A percentile compares a stretch with the other conserved stretches of the same genome.
These are phyloP conservation scores for Ormyrus labotus DNA, from an alignment of 2,888 invertebrate species.

Conservation along the genomic window DNA sequence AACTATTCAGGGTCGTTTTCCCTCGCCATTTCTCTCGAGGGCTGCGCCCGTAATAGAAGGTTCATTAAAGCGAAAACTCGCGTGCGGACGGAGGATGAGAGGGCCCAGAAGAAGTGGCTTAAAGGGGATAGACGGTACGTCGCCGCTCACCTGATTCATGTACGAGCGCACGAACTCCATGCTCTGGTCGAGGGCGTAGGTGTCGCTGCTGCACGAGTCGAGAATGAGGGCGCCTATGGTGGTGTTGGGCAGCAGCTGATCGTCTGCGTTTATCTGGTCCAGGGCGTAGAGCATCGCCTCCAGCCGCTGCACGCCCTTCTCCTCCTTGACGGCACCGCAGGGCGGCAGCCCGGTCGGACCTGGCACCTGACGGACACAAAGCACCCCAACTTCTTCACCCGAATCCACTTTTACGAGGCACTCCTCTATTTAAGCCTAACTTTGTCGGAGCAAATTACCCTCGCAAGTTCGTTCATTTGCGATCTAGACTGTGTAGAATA, in stretches of 20 bases:
- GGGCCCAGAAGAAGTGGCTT: constrained; percentile 9
- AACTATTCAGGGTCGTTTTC: constrained; percentile 23
- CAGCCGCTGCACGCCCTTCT: constrained; percentile 83
- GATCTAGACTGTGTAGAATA: too few relatives aligned
- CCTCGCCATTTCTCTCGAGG: constrained; percentile 2
- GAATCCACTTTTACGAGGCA: too few relatives aligned
- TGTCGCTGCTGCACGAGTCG: constrained; percentile 80
- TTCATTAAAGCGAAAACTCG: constrained; percentile 51
- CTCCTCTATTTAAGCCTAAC: too few relatives aligned
- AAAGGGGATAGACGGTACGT: constrained; percentile 7
- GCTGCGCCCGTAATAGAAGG: constrained; percentile 30
- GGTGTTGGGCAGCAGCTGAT: constrained; percentile 80
- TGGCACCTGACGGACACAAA: constrained; percentile 62
- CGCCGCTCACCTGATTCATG: constrained; percentile 76
- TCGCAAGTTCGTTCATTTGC: too few relatives aligned
- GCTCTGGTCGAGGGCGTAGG: constrained; percentile 83
- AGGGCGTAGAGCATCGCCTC: constrained; percentile 84
- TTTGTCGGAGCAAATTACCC: too few relatives aligned
- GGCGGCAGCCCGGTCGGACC: constrained; percentile 73
- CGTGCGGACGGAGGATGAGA: constrained; percentile 5
- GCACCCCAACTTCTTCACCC: neutral
- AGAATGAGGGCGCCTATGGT: constrained; percentile 75
- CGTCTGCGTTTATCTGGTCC: constrained; percentile 81
- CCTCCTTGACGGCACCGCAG: constrained; percentile 80
- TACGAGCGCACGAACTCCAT: constrained; percentile 82